A percentile compares a stretch with the other conserved stretches of the same genome.
phyloP scores from a whole-genome alignment of 2,113 vertebrate genomes.

The Tringa solitaria region DNA sequence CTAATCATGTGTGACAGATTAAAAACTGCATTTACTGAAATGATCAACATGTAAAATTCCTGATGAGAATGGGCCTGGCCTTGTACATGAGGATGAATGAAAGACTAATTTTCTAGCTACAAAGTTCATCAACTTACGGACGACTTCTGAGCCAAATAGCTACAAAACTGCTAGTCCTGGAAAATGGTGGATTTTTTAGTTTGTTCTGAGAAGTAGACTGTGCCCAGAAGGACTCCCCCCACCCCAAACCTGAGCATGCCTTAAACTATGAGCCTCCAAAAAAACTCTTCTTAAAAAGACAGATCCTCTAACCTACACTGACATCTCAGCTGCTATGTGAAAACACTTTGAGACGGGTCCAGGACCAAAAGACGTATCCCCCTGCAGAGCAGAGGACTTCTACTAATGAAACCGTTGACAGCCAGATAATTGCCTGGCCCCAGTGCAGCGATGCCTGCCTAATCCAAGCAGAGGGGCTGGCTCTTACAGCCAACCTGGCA shows the following conservation, averaged over 20 bases:
- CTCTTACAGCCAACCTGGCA: conserved; percentile 20
- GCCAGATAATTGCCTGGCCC: background rate
- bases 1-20: background rate
- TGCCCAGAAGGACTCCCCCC: background rate
- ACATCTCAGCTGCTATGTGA: background rate
- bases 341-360: background rate
- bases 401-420: background rate
- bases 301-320: background rate
- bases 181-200: background rate
- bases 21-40: conserved; percentile 13
- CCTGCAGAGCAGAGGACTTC: accelerated
- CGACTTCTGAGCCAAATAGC: background rate
- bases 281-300: background rate
- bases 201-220: background rate
- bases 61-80: background rate
- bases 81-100: background rate
- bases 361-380: background rate
- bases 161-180: background rate
- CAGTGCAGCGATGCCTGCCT: background rate
- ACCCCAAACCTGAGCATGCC: background rate
- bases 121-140: background rate
- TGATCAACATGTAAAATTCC: background rate
- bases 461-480: background rate
- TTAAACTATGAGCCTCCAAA: background rate
- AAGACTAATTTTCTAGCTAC: background rate